Base-by-base conservation (phyloP, 2,888 invertebrate genomes). In the Leucania comma region DNA sequence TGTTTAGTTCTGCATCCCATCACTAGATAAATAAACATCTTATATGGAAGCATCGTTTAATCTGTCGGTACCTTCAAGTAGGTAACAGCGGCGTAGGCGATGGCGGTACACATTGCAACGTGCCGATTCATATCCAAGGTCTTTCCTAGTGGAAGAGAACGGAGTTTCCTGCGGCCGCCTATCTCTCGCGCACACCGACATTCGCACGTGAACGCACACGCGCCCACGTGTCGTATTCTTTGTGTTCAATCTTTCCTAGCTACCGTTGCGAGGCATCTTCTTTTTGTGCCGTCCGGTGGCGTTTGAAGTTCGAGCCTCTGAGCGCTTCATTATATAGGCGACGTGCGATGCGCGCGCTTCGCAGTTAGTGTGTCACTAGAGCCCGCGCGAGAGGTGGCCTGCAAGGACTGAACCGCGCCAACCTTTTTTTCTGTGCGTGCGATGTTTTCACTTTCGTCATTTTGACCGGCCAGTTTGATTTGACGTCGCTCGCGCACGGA, bases 121-220 rank as follows among this genome's bases (percentile, higher is more conserved):
- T 94, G 94, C 94, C 94, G 94, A 94, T 95, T 95, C 93, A 92
- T 92, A 94, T 92, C 96, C 96, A 96, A 96, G 96, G 96, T 95
- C 96, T 96, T 96, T 96, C 96, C 96, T 96, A 93, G 95, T 96
- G 96, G 95, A 96, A 96, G 96, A 96, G 96, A 96, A 96, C 95
- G 96, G 96, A 93, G 96, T 96, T 96, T 96, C 96, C 96, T 96
- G 96, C 95, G 95, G 89, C 94, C 93, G 93, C 95, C 95, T 95
- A 94, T 95, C 95, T 95, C 94, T 93, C 90, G 93, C 91, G 91
- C 95, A 94, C 95, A 93, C 93, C 89, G 88, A 93, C 94, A 92
- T 84, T 88, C 88, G 90, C 94, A 92, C 93, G 93, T 91, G 92
- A 92, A 94, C 95, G 92, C 94, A 93, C 94, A 92, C 94, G 90